A percentile compares a stretch with the other conserved stretches of the same genome.
Conservation (phyloP, 2,888 invertebrate species). For the Busseola fusca region DNA sequence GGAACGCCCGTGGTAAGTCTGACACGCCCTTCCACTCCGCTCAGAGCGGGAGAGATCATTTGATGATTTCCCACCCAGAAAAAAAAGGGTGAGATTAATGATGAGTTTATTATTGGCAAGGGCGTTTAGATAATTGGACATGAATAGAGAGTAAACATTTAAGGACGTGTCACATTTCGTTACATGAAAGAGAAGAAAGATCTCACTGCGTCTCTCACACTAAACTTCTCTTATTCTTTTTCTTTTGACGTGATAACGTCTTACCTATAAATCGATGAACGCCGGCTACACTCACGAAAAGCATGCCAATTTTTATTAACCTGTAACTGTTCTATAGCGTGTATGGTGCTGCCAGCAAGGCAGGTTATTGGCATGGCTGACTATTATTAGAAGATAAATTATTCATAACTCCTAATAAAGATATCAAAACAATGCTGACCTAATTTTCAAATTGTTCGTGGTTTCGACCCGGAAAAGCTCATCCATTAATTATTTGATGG, state of each 20-base stretch:
- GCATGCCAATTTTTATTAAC: too few relatives aligned
- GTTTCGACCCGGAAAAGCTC: slow-evolving; percentile 16
- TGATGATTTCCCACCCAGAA: too few relatives aligned
- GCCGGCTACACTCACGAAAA: too few relatives aligned
- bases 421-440: slow-evolving; percentile 5
- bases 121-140: background rate
- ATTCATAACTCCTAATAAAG: background rate
- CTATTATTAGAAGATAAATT: background rate
- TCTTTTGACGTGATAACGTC: too few relatives aligned
- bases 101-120: too few relatives aligned
- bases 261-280: too few relatives aligned
- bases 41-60: too few relatives aligned
- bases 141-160: background rate
- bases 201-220: too few relatives aligned
- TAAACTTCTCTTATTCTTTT: background rate
- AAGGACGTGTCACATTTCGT: background rate
- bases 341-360: background rate
- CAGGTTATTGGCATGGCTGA: background rate
- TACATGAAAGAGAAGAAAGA: background rate
- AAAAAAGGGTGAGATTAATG: too few relatives aligned
- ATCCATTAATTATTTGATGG: slow-evolving; percentile 35
- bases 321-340: too few relatives aligned
- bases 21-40: too few relatives aligned
- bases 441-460: slow-evolving; percentile 22
- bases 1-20: too few relatives aligned